These are phyloP conservation scores for Meghimatium bilineatum DNA, from an alignment of 2,888 invertebrate genomes.

Conservation along the genomic window DNA sequence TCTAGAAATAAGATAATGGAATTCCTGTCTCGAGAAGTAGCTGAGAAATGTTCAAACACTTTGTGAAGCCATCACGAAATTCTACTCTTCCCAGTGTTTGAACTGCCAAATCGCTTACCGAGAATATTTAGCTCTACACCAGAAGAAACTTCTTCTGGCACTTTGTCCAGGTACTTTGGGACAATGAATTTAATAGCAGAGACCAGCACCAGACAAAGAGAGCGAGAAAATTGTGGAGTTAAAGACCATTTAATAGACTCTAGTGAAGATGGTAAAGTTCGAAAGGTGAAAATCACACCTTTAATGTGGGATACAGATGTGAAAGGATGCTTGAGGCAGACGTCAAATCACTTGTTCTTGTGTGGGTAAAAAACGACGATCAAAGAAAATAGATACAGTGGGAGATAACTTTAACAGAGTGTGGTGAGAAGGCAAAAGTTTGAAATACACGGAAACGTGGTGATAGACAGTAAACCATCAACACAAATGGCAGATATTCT, in stretches of 20 bases:
- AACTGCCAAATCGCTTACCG: not conserved
- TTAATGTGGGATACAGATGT: slow-evolving; percentile 27
- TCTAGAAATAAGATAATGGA: not conserved
- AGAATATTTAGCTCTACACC: not conserved
- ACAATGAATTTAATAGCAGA: slow-evolving; percentile 20
- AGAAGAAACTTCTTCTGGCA: not conserved
- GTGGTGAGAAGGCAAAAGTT: not conserved
- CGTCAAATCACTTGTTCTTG: slow-evolving; percentile 21
- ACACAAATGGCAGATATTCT: slow-evolving; percentile 3
- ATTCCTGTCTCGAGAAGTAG: not conserved
- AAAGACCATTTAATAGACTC: slow-evolving; percentile 33
- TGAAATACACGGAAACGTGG: not conserved
- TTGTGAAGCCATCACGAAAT: not conserved
- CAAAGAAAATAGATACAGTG: slow-evolving; percentile 34
- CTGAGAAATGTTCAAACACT: not conserved
- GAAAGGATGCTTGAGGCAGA: not conserved
- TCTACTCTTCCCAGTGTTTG: not conserved
- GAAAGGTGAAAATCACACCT: slow-evolving; percentile 25
- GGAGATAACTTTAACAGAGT: not conserved
- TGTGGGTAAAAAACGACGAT: slow-evolving; percentile 20
- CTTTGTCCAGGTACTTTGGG: not conserved
- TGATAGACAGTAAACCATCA: not conserved
- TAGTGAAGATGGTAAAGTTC: not conserved
- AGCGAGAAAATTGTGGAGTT: not conserved
- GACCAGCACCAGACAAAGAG: not conserved